phyloP scores from a whole-genome alignment of 37 sponge, comb jelly and placozoan genomes.

The Beroe forskalii region DNA sequence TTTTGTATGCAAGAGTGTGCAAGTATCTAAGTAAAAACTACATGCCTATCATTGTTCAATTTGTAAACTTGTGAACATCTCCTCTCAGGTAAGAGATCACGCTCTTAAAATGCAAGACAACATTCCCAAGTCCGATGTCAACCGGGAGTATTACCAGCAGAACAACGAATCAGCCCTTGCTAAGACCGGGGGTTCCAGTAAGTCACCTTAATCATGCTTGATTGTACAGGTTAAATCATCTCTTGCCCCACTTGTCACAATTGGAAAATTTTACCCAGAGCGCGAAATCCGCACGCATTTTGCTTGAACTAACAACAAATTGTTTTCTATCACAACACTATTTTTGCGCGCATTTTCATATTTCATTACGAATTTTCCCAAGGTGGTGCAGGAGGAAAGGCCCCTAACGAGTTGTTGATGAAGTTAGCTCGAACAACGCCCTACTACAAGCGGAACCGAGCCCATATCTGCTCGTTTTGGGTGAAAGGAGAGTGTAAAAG shows the following conservation, averaged over 20 bases:
- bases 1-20: too few relatives aligned
- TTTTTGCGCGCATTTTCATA: background rate
- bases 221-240: background rate
- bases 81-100: slow-evolving; percentile 74
- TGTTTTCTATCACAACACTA: background rate
- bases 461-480: slow-evolving; percentile 99
- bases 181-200: slow-evolving; percentile 48
- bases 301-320: background rate
- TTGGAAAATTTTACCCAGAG: background rate
- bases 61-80: too few relatives aligned
- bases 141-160: slow-evolving; percentile 87
- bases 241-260: background rate
- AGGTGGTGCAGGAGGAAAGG: slow-evolving; percentile 86
- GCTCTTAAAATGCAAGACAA: slow-evolving; percentile 76
- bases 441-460: slow-evolving; percentile 97
- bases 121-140: slow-evolving; percentile 90
- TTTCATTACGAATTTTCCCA: slow-evolving; percentile 11
- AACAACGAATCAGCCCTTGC: slow-evolving; percentile 71
- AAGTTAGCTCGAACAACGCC: slow-evolving; percentile 89
- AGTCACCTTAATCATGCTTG: background rate
- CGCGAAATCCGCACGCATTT: background rate
- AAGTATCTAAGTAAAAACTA: too few relatives aligned
- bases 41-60: too few relatives aligned
- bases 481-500: slow-evolving; percentile 95
- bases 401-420: slow-evolving; percentile 84